A percentile compares a stretch with the other conserved stretches of the same genome.
Evolutionary conservation across 1,140 invertebrate species (phyloP).

Genomic region (Philopotamus ludificatus): DNA sequence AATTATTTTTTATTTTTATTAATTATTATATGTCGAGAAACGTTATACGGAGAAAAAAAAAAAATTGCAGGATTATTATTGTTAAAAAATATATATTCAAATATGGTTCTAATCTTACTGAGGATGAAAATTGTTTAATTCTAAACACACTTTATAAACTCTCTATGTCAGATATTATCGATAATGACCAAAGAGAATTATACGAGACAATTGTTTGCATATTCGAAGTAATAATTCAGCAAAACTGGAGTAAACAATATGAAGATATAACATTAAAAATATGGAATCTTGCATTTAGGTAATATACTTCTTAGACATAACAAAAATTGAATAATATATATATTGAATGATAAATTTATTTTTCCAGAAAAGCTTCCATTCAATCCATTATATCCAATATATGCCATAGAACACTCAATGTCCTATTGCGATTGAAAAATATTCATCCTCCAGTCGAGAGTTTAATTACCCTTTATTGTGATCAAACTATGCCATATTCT

Average conservation of each 20-base stretch:
- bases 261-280: constrained; percentile 40
- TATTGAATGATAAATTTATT: constrained; percentile 7
- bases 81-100: constrained; percentile 46
- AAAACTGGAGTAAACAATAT: constrained; percentile 32
- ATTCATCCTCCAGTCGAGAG: constrained; percentile 23
- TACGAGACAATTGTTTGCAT: constrained; percentile 42
- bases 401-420: constrained; percentile 30
- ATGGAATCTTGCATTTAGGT: constrained; percentile 53
- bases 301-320: constrained; percentile 13
- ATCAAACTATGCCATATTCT: constrained; percentile 25
- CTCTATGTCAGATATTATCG: constrained; percentile 39
- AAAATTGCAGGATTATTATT: constrained; percentile 48
- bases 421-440: constrained; percentile 7
- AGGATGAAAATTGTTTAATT: constrained; percentile 42
- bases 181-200: constrained; percentile 43
- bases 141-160: constrained; percentile 43
- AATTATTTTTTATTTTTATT: constrained; percentile 5
- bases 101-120: constrained; percentile 42
- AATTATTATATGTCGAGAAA: constrained; percentile 2
- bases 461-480: constrained; percentile 32
- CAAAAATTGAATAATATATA: constrained; percentile 13
- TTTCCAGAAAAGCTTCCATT: constrained; percentile 35
- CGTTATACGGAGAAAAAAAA: too few relatives aligned
- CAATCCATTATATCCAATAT: constrained; percentile 19
- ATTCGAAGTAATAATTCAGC: constrained; percentile 38